Conservation (phyloP, 2,113 vertebrate species). For the Platysternon megacephalum region DNA sequence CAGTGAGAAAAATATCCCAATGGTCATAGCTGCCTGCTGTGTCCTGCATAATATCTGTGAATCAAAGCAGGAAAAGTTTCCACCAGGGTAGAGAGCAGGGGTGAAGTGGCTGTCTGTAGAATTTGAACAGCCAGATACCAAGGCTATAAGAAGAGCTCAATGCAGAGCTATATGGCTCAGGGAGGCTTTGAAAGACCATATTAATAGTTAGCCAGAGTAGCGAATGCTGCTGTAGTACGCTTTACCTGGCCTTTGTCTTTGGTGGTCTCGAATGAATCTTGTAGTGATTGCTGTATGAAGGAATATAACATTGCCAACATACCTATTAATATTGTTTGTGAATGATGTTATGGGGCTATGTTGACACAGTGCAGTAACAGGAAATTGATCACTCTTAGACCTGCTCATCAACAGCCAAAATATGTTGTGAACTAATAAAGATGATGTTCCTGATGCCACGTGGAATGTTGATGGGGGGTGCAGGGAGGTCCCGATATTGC, state of each 20-base stretch:
- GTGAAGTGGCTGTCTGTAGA: neutral
- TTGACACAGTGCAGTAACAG: neutral
- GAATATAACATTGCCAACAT: neutral
- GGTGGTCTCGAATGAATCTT: neutral
- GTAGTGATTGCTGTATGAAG: neutral
- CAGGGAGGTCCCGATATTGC: neutral
- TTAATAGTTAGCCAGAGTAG: neutral
- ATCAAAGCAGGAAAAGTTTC: neutral
- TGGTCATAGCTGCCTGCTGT: neutral
- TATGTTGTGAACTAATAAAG: neutral
- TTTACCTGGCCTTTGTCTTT: neutral
- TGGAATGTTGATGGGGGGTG: neutral
- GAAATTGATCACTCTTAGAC: neutral
- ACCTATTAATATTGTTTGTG: neutral
- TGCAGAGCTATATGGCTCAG: neutral
- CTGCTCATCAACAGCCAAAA: neutral
- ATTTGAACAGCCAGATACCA: neutral
- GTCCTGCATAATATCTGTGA: neutral
- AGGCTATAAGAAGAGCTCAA: neutral
- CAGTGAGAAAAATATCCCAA: neutral
- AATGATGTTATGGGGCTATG: neutral
- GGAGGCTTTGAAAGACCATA: neutral
- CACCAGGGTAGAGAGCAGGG: neutral
- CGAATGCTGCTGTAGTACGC: neutral
- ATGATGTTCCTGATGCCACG: neutral